Evolutionary conservation across 2,888 invertebrate genomes (phyloP).

Genomic region (Phania funesta): DNA sequence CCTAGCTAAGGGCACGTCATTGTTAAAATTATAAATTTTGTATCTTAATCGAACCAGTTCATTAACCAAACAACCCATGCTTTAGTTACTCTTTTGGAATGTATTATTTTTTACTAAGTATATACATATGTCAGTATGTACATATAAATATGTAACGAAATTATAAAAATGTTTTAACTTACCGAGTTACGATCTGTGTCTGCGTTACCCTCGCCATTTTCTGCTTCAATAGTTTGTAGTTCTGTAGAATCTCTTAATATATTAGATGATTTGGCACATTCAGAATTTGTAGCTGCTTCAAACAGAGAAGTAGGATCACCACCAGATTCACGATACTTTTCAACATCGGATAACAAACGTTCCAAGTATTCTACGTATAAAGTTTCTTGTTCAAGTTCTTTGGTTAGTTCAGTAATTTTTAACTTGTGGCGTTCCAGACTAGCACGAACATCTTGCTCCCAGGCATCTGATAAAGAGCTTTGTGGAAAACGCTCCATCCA

Average conservation of each 20-base stretch:
- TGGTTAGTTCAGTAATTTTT: slow-evolving; percentile 89
- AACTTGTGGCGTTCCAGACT: slow-evolving; percentile 94
- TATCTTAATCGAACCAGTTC: no score
- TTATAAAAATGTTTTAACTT: slow-evolving; percentile 30
- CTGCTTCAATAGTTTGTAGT: slow-evolving; percentile 1
- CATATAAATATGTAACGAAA: neutral
- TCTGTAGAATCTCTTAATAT: slow-evolving; percentile 11
- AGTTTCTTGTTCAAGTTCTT: slow-evolving; percentile 94
- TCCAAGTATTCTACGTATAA: slow-evolving; percentile 95
- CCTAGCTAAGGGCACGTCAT: no score
- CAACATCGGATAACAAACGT: slow-evolving; percentile 90
- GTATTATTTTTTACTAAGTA: neutral
- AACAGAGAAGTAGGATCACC: slow-evolving; percentile 80
- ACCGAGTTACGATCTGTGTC: slow-evolving; percentile 50
- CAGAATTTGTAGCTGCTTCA: slow-evolving; percentile 77
- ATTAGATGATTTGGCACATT: slow-evolving; percentile 48
- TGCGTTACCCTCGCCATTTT: slow-evolving; percentile 18
- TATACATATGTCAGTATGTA: neutral
- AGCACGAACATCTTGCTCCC: slow-evolving; percentile 95
- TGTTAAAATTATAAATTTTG: no score
- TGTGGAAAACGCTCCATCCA: slow-evolving; percentile 95
- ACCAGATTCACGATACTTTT: slow-evolving; percentile 86
- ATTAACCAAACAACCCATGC: no score
- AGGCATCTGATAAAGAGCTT: slow-evolving; percentile 93
- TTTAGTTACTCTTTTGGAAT: no score